Conservation (phyloP, 2,888 invertebrate species). For the Subacronicta megacephala region DNA sequence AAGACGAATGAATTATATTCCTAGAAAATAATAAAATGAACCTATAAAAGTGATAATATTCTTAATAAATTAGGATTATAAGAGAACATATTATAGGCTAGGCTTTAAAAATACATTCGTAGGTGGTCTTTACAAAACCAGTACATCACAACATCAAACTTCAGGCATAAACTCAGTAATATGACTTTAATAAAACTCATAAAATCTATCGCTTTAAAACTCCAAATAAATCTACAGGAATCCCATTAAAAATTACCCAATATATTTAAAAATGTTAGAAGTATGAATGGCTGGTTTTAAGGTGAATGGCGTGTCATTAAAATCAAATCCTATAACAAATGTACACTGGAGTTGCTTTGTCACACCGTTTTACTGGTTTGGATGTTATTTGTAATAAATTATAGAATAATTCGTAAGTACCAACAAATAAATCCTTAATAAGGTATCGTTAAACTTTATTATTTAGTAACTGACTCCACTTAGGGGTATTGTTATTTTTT, state of each 20-base stretch:
- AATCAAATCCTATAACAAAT: constrained; percentile 83
- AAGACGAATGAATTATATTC: constrained; percentile 29
- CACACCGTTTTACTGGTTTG: constrained; percentile 63
- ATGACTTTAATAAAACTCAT: constrained; percentile 38
- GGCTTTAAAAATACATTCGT: constrained; percentile 29
- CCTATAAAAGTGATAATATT: constrained; percentile 48
- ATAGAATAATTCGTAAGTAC: constrained; percentile 82
- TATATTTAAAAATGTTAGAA: constrained; percentile 69
- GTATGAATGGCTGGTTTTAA: constrained; percentile 55
- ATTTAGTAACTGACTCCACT: constrained; percentile 85
- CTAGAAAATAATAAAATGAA: constrained; percentile 8
- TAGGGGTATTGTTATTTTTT: constrained; percentile 81
- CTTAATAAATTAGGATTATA: constrained; percentile 57
- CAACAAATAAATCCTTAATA: constrained; percentile 89
- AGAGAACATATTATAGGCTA: constrained; percentile 19
- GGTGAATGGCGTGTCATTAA: constrained; percentile 75
- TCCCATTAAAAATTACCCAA: constrained; percentile 79
- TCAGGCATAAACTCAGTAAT: constrained; percentile 25
- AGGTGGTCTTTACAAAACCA: constrained; percentile 50
- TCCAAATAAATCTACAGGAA: constrained; percentile 69
- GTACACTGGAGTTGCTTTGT: constrained; percentile 70
- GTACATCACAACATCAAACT: constrained; percentile 30
- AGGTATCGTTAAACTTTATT: constrained; percentile 85
- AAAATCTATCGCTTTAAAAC: constrained; percentile 56
- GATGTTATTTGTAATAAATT: constrained; percentile 89